Base-by-base conservation (phyloP, 2,888 invertebrate species). In the Nomada fucata region DNA sequence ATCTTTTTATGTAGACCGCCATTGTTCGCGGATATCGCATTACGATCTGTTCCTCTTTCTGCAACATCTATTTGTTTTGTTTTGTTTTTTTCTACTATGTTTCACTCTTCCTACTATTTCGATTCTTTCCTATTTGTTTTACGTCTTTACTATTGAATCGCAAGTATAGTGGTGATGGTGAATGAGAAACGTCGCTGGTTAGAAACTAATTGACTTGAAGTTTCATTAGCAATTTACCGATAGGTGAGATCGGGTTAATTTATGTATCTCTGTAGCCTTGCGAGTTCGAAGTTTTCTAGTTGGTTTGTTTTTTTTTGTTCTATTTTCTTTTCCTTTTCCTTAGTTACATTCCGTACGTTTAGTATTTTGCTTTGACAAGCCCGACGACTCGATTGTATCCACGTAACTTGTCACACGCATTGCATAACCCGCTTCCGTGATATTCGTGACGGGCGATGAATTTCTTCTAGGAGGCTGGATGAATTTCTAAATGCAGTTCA, bases 31-130 rank as follows among this genome's bases (percentile, higher is more conserved):
- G 5, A 20, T 47, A 59, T 20, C 59, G 69, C 50, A n/a, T 73
- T 65, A 10, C 20, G 42, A 68, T 84, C 78, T 86, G 44, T 82
- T 68, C 79, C 68, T 86, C 59, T 82, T 26, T 74, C 61, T 79
- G 67, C 29, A 52, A 20, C 26, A 44, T 55, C n/a, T 65, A 18
- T 63, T 29, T 59, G 60, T 53, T 60, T 42, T 55, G 11, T 20
- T 20, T 44, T 42, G 42, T 23, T 23, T 11, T 23, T 53, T 44
- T 50, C 26, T 44, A 36, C 36, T 36, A 36, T 36, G 36, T 20
- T 42, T 67, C 11, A 23, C 18, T 44, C n/a, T n/a, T 44, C 11
- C 26, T 50, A 18, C 11, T 15, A 18, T 13, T 29, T 18, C 60
- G 29, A 60, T 60, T 60, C 29, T 15, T 60, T 36, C 18, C n/a